Percentiles rank a stretch among this genome's conserved stretches.
phyloP scores from a whole-genome alignment of 2,113 vertebrate species.

The Acrocephalus arundinaceus region DNA sequence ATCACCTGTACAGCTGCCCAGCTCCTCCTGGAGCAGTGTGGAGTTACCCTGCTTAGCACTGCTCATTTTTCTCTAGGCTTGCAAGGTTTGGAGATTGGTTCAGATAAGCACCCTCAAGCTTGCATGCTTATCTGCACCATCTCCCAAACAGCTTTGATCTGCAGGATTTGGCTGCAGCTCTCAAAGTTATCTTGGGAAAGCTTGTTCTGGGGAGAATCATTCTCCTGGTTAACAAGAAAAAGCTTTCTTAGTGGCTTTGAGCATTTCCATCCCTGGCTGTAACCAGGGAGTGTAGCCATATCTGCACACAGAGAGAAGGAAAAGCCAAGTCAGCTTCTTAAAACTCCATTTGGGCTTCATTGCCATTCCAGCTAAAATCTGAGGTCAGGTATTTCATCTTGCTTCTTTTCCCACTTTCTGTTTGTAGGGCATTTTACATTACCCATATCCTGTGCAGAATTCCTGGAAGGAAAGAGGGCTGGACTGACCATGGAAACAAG shows the following conservation, averaged over 20 bases:
- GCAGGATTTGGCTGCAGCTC: constrained; percentile 51
- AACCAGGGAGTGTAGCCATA: background rate
- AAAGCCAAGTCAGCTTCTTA: background rate
- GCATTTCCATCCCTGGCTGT: constrained; percentile 18
- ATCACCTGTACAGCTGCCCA: background rate
- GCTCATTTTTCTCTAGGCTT: constrained; percentile 51
- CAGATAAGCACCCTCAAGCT: constrained; percentile 64
- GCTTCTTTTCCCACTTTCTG: background rate
- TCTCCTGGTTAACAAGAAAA: constrained; percentile 56
- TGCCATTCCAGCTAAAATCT: background rate
- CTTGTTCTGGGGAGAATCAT: constrained; percentile 35
- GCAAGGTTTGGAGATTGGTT: constrained; percentile 36
- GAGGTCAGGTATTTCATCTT: background rate
- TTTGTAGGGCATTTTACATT: background rate
- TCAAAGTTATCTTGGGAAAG: constrained; percentile 59
- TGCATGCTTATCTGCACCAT: constrained; percentile 58
- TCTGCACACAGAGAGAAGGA: background rate
- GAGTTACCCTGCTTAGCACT: background rate
- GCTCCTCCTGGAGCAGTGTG: background rate
- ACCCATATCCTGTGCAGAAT: background rate
- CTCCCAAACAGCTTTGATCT: constrained; percentile 49
- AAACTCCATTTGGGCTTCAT: background rate
- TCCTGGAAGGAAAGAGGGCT: background rate
- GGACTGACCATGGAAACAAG: background rate
- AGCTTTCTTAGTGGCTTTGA: constrained; percentile 42